Conservation (phyloP, 2,888 invertebrate species). For the Ashinkailepas kermadecensis region DNA sequence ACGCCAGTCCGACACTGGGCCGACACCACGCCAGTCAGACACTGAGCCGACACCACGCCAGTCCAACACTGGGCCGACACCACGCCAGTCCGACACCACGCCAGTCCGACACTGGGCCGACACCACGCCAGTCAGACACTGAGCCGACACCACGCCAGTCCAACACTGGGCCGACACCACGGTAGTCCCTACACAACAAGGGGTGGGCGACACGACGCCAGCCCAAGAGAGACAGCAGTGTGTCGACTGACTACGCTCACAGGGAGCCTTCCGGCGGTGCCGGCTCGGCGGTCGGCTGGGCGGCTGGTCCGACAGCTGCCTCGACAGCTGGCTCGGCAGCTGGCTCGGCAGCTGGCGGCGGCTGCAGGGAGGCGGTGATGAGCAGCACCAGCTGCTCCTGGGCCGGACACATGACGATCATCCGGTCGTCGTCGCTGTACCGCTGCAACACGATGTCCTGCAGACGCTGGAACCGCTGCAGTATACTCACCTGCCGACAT, state of each 20-base stretch:
- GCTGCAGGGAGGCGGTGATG: constrained; percentile 48
- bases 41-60: no score
- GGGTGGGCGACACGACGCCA: neutral
- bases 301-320: neutral
- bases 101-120: no score
- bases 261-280: neutral
- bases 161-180: no score
- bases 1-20: no score
- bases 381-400: constrained; percentile 88
- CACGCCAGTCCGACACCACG: no score
- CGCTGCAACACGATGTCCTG: constrained; percentile 50
- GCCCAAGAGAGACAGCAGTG: neutral
- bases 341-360: neutral
- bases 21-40: no score
- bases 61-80: no score
- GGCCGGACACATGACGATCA: constrained; percentile 81
- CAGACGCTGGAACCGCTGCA: constrained; percentile 27
- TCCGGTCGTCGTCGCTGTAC: constrained; percentile 70
- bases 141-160: no score
- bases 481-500: constrained; percentile 22
- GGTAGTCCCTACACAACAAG: no score
- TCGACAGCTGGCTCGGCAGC: neutral
- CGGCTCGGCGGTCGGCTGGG: neutral
- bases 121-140: no score
- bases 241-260: neutral